Evolutionary conservation across 2,888 invertebrate species (phyloP), one percentile per base, ranked within the genome.

Genomic region (Fabriciana adippe): DNA sequence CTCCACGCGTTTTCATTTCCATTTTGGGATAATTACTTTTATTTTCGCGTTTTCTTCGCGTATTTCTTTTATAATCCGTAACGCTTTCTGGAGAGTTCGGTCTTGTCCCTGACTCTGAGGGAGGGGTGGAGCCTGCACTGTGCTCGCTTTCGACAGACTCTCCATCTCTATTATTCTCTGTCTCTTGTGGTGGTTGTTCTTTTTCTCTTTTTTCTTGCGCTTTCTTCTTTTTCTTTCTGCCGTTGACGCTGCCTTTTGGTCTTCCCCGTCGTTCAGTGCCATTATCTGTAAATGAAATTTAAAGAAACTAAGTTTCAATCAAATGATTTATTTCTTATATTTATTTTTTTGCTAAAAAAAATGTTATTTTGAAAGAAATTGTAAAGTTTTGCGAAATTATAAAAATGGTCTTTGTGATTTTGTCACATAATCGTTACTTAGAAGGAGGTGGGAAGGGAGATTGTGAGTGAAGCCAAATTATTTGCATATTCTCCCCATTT

Each of bases 1-100:
- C 94, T n/a, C 94, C 94, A 50, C 94, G 85, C 0, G 94, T 94
- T 76, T 93, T 92, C 86, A 90, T 91, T 71, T 92, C 92, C 64
- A 91, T 55, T 72, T 92, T 92, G 1, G 93, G 90, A 67, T 86
- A 83, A 70, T 78, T 76, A 63, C 74, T 80, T 55, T 83, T 85
- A 11, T 81, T 70, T 66, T 86, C 83, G 0, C 87, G 80, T 71
- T 84, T 85, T 57, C 83, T 77, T n/a, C 86, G 77, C 21, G 78
- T 81, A 11, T 72, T 75, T 48, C 81, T 78, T 67, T 85, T 82
- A 72, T 77, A 81, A 15, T 86, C 84, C 4, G 70, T 59, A 3
- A 72, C 71, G 72, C 88, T 88, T 66, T 89, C 90, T 1, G 91
- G 92, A 0, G 88, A 84, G 78, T 84, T 86, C 4, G 93, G 90